Evolutionary conservation across 2,113 vertebrate species (phyloP).

Genomic region (Lontra canadensis): DNA sequence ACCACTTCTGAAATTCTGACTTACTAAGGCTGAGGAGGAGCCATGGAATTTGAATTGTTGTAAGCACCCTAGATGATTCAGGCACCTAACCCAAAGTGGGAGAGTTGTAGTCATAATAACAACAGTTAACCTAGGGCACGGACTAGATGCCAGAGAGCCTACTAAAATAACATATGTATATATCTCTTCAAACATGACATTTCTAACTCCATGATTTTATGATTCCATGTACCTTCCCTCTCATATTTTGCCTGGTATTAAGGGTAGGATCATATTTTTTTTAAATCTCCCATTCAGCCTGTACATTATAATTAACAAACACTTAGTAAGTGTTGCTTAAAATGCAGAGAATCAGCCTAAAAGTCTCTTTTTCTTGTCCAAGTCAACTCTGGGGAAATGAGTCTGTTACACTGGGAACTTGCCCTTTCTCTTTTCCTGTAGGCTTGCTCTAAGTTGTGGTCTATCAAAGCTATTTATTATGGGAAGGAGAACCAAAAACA

Average conservation of each 20-base stretch:
- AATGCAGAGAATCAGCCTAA: not conserved
- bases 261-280: not conserved
- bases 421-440: not conserved
- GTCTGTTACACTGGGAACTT: not conserved
- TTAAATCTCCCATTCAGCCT: not conserved
- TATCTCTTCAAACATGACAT: not conserved
- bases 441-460: not conserved
- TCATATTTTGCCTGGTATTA: not conserved
- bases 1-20: not conserved
- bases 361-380: not conserved
- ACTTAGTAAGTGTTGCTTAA: not conserved
- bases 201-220: not conserved
- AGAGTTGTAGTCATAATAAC: not conserved
- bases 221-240: not conserved
- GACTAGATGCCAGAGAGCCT: no score
- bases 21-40: not conserved
- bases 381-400: not conserved
- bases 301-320: not conserved
- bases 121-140: not conserved
- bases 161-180: not conserved
- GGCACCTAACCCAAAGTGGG: not conserved
- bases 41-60: not conserved
- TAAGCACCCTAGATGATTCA: not conserved
- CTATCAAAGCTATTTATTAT: not conserved
- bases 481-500: not conserved